Conservation (phyloP, 1,140 invertebrate species). For the Drosophila melanica region DNA sequence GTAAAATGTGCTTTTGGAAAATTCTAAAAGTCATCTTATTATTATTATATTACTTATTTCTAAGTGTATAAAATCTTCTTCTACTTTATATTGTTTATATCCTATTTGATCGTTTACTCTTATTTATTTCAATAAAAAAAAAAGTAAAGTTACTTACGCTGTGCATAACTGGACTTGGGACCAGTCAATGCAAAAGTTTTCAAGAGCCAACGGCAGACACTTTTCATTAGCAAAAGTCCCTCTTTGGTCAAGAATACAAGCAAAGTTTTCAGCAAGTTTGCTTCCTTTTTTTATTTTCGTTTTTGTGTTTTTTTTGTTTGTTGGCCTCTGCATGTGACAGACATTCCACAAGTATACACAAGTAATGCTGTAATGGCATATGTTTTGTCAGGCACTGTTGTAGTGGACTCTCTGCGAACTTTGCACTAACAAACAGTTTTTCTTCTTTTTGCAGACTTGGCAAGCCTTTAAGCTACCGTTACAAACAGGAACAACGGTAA, state of each 20-base stretch:
- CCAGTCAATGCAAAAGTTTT: conserved; percentile 71
- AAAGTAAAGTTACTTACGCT: conserved; percentile 62
- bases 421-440: conserved; percentile 68
- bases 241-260: conserved; percentile 54
- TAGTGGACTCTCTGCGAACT: conserved; percentile 49
- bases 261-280: conserved; percentile 62
- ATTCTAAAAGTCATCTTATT: conserved; percentile 1
- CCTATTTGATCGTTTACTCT: conserved; percentile 58
- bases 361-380: conserved; percentile 73
- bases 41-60: too few species aligned
- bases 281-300: conserved; percentile 10
- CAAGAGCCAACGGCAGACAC: conserved; percentile 75
- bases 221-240: conserved; percentile 75
- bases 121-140: conserved; percentile 71
- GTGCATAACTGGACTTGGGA: conserved; percentile 45
- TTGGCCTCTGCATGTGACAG: conserved; percentile 63
- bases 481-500: conserved; percentile 71
- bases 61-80: conserved; percentile 13
- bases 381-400: conserved; percentile 62
- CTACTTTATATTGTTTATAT: not conserved
- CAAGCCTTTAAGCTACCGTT: conserved; percentile 70
- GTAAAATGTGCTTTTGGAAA: too few species aligned
- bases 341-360: conserved; percentile 68
- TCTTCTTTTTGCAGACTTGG: conserved; percentile 48
- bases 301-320: conserved; percentile 19